Evolutionary conservation across 2,888 invertebrate species (phyloP).

Genomic region (Therioaphis trifolii): DNA sequence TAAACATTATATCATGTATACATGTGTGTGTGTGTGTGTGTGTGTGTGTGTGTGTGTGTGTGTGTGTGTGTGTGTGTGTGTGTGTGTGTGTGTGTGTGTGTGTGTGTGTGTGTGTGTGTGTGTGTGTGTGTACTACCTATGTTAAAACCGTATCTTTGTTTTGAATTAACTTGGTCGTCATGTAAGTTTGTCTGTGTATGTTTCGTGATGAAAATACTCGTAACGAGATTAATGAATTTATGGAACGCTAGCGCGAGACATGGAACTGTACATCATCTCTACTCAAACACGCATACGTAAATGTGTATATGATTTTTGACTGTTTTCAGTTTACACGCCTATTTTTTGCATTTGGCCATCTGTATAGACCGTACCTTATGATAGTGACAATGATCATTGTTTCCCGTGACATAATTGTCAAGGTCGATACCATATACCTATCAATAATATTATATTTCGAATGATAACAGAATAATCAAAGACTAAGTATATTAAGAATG

Average conservation of each 20-base stretch:
- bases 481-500: too few relatives aligned
- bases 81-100: background rate
- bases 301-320: too few relatives aligned
- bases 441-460: too few relatives aligned
- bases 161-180: background rate
- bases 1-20: background rate
- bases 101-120: background rate
- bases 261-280: background rate
- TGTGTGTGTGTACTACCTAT: background rate
- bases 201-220: background rate
- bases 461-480: too few relatives aligned
- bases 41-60: background rate
- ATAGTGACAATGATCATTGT: too few relatives aligned
- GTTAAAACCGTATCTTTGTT: conserved; percentile 7
- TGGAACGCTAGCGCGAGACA: background rate
- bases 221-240: background rate
- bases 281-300: background rate
- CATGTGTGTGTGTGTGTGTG: background rate
- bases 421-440: too few relatives aligned
- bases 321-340: too few relatives aligned
- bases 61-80: background rate
- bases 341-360: too few relatives aligned
- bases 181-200: background rate
- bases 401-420: too few relatives aligned
- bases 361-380: too few relatives aligned